Conservation (phyloP, 1,140 invertebrate species). For the Sminthurides bifidus region DNA sequence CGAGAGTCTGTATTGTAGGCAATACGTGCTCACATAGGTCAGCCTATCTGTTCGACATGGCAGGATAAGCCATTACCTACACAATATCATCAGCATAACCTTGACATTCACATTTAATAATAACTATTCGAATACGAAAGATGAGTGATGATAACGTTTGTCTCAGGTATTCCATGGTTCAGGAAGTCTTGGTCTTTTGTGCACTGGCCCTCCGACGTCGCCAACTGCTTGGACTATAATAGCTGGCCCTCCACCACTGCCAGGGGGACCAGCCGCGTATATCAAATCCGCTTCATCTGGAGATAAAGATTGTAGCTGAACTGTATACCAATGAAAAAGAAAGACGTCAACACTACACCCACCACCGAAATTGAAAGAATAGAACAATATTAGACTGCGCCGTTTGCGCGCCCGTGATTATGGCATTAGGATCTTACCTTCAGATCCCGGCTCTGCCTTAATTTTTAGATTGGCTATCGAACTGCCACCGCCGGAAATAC, state of each 20-base stretch:
- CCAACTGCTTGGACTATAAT: conserved; percentile 5
- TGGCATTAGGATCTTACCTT: too few relatives aligned
- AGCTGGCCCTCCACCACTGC: neutral
- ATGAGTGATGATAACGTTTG: too few relatives aligned
- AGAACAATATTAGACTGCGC: neutral
- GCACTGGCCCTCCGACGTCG: conserved; percentile 1
- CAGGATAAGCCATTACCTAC: too few relatives aligned
- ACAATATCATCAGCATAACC: too few relatives aligned
- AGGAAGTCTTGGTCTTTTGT: conserved; percentile 6
- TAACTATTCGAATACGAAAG: too few relatives aligned
- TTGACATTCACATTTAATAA: too few relatives aligned
- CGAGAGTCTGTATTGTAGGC: too few relatives aligned
- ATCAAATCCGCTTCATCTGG: neutral
- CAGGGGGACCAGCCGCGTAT: neutral
- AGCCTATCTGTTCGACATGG: too few relatives aligned
- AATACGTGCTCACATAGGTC: too few relatives aligned
- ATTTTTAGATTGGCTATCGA: conserved; percentile 1
- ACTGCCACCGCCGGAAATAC: neutral
- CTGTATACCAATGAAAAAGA: neutral
- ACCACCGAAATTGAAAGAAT: neutral
- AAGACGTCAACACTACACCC: neutral
- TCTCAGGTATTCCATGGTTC: conserved; percentile 8
- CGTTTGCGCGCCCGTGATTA: too few relatives aligned
- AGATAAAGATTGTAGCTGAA: conserved; percentile 4
- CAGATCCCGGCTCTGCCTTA: conserved; percentile 3